phyloP scores from a whole-genome alignment of 2,888 invertebrate species.

The Gymnocheta viridis region DNA sequence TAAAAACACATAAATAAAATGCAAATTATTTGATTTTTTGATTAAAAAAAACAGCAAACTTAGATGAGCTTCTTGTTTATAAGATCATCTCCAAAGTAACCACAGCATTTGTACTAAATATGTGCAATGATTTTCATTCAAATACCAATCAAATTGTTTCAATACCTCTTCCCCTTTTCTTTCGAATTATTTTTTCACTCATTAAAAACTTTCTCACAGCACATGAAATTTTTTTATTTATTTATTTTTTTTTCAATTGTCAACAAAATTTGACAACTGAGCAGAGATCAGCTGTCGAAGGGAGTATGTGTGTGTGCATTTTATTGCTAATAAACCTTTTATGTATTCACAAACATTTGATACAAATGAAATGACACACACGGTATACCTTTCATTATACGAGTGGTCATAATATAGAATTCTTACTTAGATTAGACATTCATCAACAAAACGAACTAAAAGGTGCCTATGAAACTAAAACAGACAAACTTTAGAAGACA shows the following conservation, averaged over 20 bases:
- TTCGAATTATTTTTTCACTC: no score
- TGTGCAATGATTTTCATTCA: no score
- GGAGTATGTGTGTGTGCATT: no score
- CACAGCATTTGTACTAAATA: background rate
- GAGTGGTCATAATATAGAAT: background rate
- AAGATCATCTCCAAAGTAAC: background rate
- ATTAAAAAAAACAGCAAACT: background rate
- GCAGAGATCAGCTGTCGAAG: no score
- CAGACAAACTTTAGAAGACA: conserved; percentile 31
- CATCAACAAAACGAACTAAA: background rate
- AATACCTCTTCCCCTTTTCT: no score
- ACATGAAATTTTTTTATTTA: no score
- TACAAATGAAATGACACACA: background rate
- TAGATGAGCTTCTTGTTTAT: background rate
- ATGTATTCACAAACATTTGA: background rate
- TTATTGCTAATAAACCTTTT: no score
- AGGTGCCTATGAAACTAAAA: conserved; percentile 13
- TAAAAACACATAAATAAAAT: conserved; percentile 57
- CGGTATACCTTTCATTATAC: background rate
- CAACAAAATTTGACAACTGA: no score
- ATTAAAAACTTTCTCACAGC: no score
- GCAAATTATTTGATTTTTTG: conserved; percentile 31
- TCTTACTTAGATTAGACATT: conserved; percentile 47
- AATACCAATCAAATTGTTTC: no score
- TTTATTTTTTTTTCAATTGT: no score